Conservation (phyloP, 2,888 invertebrate species). For the Meghimatium bilineatum region DNA sequence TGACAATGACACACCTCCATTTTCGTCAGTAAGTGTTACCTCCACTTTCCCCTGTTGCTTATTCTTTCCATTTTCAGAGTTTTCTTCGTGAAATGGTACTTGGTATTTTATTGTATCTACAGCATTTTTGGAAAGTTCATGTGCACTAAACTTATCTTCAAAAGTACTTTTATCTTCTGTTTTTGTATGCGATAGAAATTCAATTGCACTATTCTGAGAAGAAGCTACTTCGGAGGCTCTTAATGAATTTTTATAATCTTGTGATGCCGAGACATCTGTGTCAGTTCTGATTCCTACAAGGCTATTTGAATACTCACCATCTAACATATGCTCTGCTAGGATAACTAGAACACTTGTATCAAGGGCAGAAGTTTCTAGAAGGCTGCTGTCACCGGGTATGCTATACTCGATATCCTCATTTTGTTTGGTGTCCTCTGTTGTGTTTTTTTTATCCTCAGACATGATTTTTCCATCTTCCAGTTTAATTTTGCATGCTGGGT, state of each 20-base stretch:
- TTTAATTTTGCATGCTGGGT: background rate
- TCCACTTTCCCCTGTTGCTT: background rate
- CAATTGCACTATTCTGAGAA: background rate
- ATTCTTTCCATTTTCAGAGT: background rate
- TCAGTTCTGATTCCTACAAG: background rate
- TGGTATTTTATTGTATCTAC: background rate
- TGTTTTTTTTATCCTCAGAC: background rate
- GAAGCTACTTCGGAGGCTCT: background rate
- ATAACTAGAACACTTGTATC: slow-evolving; percentile 47
- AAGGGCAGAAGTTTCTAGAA: slow-evolving; percentile 33
- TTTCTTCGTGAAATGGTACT: background rate
- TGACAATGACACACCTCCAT: background rate
- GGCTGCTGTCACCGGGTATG: background rate
- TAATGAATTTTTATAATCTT: background rate
- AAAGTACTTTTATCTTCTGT: background rate
- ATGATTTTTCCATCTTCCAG: background rate
- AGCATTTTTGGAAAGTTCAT: background rate
- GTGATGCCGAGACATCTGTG: background rate
- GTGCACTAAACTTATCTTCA: background rate
- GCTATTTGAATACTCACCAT: background rate
- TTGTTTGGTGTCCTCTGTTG: background rate
- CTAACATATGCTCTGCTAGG: slow-evolving; percentile 38
- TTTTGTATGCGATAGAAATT: background rate
- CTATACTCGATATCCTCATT: background rate
- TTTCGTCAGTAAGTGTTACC: background rate